Evolutionary conservation across 1,140 invertebrate genomes (phyloP).

Genomic region (Heliconius eleuchia): DNA sequence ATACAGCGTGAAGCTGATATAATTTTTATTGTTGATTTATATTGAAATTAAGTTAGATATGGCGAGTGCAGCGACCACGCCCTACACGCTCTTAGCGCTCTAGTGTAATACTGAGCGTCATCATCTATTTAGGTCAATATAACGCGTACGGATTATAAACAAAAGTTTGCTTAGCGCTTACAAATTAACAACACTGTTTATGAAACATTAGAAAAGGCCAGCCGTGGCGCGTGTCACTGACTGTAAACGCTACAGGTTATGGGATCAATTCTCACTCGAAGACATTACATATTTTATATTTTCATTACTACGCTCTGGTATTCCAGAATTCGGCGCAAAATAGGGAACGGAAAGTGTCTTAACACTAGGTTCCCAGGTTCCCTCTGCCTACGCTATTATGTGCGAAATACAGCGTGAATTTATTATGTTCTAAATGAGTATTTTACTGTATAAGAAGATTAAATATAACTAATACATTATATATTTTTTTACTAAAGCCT

Average conservation of each 20-base stretch:
- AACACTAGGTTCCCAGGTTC: no score
- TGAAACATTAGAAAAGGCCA: neutral
- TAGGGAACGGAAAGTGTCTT: no score
- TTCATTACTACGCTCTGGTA: no score
- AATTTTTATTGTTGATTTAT: neutral
- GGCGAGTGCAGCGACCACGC: slow-evolving; percentile 52
- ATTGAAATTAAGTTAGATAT: slow-evolving; percentile 30
- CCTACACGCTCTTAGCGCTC: slow-evolving; percentile 51
- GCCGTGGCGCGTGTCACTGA: no score
- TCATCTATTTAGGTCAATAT: slow-evolving; percentile 74
- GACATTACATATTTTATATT: no score
- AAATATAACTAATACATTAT: neutral
- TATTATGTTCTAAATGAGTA: neutral
- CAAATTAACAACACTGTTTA: neutral
- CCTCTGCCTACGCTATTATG: no score
- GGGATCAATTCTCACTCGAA: no score
- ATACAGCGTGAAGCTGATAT: no score
- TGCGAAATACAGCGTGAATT: no score
- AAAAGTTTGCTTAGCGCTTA: slow-evolving; percentile 9
- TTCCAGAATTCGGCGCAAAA: neutral
- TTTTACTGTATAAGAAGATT: neutral
- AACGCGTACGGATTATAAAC: slow-evolving; percentile 64
- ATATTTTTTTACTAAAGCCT: neutral
- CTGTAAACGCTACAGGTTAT: no score
- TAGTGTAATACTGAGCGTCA: slow-evolving; percentile 55